Conservation (phyloP, 2,113 vertebrate genomes). For the Poeciliopsis retropinna region DNA sequence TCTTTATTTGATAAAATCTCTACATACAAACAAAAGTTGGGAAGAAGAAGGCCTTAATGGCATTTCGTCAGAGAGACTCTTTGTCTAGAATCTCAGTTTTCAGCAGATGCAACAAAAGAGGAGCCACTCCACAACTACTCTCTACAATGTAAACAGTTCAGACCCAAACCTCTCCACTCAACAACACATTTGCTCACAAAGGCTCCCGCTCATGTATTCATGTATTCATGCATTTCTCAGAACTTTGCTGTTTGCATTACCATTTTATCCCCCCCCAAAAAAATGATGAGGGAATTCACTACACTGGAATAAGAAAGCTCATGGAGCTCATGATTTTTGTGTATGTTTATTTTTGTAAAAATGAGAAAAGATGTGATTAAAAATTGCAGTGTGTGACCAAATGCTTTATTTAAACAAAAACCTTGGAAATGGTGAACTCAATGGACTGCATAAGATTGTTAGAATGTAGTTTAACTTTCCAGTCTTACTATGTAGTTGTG, state of each 20-base stretch:
- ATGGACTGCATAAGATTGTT: too few species aligned
- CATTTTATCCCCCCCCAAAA: constrained; percentile 66
- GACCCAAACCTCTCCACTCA: constrained; percentile 65
- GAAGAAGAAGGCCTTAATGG: constrained; percentile 51
- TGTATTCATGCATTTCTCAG: constrained; percentile 78
- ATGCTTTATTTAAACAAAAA: constrained; percentile 12
- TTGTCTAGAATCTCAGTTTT: constrained; percentile 51
- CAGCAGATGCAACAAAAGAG: constrained; percentile 47
- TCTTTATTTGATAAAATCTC: constrained; percentile 68
- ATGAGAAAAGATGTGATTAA: constrained; percentile 32
- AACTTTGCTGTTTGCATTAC: constrained; percentile 65
- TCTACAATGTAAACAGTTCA: constrained; percentile 65
- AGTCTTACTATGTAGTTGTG: too few species aligned
- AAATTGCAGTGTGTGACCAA: constrained; percentile 24
- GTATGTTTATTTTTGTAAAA: neutral
- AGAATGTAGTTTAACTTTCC: too few species aligned
- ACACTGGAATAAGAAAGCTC: constrained; percentile 61
- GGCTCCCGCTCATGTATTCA: constrained; percentile 70
- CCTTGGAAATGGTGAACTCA: too few species aligned
- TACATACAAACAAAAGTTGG: constrained; percentile 59
- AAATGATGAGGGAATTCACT: constrained; percentile 67
- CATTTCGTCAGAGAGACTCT: constrained; percentile 36
- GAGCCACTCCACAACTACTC: constrained; percentile 44
- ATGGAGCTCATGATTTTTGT: constrained; percentile 41
- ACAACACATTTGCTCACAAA: constrained; percentile 61